Percentiles rank a stretch among this genome's conserved stretches.
These are phyloP conservation scores for Penaeus indicus DNA, from an alignment of 1,140 invertebrate genomes.

Conservation along the genomic window DNA sequence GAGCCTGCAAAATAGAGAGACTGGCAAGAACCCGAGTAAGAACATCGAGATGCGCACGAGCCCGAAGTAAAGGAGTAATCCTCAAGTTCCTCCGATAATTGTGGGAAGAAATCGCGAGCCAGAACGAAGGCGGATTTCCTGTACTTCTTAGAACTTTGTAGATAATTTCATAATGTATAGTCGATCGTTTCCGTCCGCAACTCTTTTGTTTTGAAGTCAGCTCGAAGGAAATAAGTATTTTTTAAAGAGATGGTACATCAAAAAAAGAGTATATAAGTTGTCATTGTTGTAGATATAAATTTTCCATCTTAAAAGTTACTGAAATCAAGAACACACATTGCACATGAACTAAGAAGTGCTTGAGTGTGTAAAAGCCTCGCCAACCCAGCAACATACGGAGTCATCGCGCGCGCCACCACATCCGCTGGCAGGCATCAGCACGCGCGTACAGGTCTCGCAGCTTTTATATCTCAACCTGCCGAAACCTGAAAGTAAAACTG, in stretches of 20 bases:
- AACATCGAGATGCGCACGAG: conserved; percentile 19
- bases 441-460: conserved; percentile 12
- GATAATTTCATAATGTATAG: conserved; percentile 10
- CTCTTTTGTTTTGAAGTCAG: too few species aligned
- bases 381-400: conserved; percentile 1
- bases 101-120: conserved; percentile 39
- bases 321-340: too few species aligned
- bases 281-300: too few species aligned
- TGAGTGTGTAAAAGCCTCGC: neutral
- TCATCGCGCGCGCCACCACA: conserved; percentile 48
- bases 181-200: neutral
- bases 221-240: too few species aligned
- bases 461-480: conserved; percentile 7
- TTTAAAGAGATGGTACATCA: too few species aligned
- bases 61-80: conserved; percentile 23
- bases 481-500: neutral
- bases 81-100: conserved; percentile 41
- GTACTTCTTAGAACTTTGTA: conserved; percentile 37
- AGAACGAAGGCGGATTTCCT: conserved; percentile 54
- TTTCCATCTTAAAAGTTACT: too few species aligned
- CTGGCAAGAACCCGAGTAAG: neutral
- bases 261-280: too few species aligned
- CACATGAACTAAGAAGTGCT: too few species aligned
- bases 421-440: conserved; percentile 19
- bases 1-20: neutral